These are phyloP conservation scores for Apodemus speciosus DNA, from an alignment of 2,113 vertebrate species.

Conservation along the genomic window DNA sequence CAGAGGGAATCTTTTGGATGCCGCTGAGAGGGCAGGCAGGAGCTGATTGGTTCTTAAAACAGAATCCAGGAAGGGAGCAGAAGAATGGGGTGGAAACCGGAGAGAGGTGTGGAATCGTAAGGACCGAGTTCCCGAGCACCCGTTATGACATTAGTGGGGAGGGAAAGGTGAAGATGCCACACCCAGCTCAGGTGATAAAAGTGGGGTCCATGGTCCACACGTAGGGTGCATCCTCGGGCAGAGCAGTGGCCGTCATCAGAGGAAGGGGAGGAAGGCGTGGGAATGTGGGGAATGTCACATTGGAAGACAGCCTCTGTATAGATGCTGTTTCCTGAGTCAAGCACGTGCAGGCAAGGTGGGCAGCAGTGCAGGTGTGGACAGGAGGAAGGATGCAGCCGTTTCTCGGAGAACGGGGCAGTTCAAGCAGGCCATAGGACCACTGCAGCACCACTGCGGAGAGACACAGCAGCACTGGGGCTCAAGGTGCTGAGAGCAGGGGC, in stretches of 20 bases:
- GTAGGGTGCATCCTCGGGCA: background rate
- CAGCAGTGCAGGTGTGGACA: background rate
- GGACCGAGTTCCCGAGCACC: background rate
- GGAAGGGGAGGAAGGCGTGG: background rate
- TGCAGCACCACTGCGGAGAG: background rate
- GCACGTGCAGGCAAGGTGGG: accelerated
- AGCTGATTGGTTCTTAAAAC: background rate
- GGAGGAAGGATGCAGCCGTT: background rate
- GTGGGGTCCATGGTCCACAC: background rate
- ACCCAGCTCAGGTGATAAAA: background rate
- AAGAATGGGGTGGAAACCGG: background rate
- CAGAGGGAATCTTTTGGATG: background rate
- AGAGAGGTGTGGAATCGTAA: background rate
- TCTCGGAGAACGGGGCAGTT: background rate
- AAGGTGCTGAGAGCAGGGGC: background rate
- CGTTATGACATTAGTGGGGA: background rate
- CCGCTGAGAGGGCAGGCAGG: background rate
- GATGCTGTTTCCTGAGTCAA: background rate
- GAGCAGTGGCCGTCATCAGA: background rate
- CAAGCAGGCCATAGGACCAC: background rate
- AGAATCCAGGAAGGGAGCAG: accelerated
- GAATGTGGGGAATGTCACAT: background rate
- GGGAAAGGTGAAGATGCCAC: background rate
- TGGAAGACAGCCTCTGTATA: no score
- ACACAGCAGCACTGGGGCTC: background rate